Conservation (phyloP, 2,113 vertebrate species). For the Otocyon megalotis region DNA sequence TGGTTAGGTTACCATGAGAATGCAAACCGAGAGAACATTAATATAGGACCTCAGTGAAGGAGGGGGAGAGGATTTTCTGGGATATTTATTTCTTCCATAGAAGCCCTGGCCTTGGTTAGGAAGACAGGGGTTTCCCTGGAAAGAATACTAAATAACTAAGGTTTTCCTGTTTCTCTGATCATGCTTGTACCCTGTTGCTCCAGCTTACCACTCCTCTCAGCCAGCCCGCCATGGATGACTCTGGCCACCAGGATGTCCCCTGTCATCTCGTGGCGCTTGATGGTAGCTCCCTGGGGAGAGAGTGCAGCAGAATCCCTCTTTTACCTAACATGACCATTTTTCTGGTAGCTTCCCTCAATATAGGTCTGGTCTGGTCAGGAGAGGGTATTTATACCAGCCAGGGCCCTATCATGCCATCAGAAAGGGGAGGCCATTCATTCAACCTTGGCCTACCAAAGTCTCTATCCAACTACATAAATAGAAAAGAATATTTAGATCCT, state of each 20-base stretch:
- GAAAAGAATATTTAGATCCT: neutral
- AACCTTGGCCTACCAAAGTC: neutral
- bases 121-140: neutral
- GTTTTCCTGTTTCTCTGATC: neutral
- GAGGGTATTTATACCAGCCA: neutral
- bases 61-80: neutral
- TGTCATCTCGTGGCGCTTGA: conserved; percentile 94
- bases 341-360: neutral
- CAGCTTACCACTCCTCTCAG: conserved; percentile 94
- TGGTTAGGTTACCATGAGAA: neutral
- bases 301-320: neutral
- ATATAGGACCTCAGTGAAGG: neutral
- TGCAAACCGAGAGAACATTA: neutral
- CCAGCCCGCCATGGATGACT: conserved; percentile 96
- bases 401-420: neutral
- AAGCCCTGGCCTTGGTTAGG: conserved; percentile 83
- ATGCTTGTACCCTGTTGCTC: fast-evolving
- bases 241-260: conserved; percentile 96
- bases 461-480: neutral
- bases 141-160: neutral
- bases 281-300: conserved; percentile 95
- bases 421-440: neutral
- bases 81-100: neutral
- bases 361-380: neutral
- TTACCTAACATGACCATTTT: neutral